phyloP scores from a whole-genome alignment of 2,888 invertebrate species.

The Ypsolopha scabrella region DNA sequence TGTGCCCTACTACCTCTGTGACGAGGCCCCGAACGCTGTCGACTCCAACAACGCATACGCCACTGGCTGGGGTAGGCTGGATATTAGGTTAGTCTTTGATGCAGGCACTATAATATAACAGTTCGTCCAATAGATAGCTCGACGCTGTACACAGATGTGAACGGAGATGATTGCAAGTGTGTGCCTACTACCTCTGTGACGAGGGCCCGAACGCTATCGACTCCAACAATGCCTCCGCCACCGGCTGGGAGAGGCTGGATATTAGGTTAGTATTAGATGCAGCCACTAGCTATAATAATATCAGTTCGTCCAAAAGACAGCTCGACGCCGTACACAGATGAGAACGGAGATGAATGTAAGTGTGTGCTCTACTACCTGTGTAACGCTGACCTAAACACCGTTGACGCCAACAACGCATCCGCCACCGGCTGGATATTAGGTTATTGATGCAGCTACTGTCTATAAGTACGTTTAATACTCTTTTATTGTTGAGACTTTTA shows the following conservation, averaged over 20 bases:
- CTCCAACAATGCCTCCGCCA: conserved; percentile 57
- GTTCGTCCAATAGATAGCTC: conserved; percentile 37
- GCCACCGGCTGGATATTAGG: conserved; percentile 84
- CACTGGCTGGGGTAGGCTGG: conserved; percentile 80
- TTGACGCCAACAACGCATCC: conserved; percentile 58
- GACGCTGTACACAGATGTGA: conserved; percentile 28
- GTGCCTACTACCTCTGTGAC: conserved; percentile 84
- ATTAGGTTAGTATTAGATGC: conserved; percentile 69
- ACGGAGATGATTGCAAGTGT: conserved; percentile 75
- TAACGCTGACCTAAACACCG: conserved; percentile 68
- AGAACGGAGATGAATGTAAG: conserved; percentile 68
- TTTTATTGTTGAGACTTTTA: no score
- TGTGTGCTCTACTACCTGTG: conserved; percentile 89
- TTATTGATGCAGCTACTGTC: no score
- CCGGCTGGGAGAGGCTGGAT: conserved; percentile 82
- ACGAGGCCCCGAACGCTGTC: conserved; percentile 69
- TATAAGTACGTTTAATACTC: no score
- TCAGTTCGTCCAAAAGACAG: conserved; percentile 38
- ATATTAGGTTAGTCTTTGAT: conserved; percentile 73
- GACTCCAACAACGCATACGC: conserved; percentile 58
- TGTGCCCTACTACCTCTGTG: conserved; percentile 85
- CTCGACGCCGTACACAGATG: conserved; percentile 28
- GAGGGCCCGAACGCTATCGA: conserved; percentile 69
- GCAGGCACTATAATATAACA: conserved; percentile 23
- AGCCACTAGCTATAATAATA: conserved; percentile 41